Base-by-base conservation (phyloP, 92 coral and sea anemone genomes). In the Porites rus region DNA sequence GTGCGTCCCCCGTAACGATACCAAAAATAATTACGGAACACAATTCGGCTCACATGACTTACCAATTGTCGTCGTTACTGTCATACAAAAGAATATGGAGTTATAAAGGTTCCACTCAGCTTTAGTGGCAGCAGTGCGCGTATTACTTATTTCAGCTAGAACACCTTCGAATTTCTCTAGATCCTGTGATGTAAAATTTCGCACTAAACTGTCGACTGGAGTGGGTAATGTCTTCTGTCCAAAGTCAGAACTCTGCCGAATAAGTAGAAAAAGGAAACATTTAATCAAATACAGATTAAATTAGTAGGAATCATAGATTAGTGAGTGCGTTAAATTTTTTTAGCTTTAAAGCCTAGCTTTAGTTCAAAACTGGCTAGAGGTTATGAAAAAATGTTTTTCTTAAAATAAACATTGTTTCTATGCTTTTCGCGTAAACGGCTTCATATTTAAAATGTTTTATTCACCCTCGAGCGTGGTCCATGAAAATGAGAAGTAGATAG, bases 51-150 rank as follows among this genome's bases (percentile, higher is more conserved):
- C 46, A 71, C n/a, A 14, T 28, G 18, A 74, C 93, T 81, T 52
- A 94, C 98, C 98, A 65, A 94, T 94, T 5, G 98, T 94, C 43
- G 98, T 94, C 1, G 95, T 91, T 13, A 94, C 98, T 5, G 98
- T 94, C 93, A 94, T 86, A 50, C 98, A 94, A 76, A 94, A 94
- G 77, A 89, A 94, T 75, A 94, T 90, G 10, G 98, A 94, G 62
- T 94, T 94, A 20, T 90, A 74, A 28, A 91, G 87, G 67, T 82
- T 90, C 98, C 98, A 94, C 28, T 94, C 91, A 24, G 93, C 84
- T 79, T 90, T 93, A 3, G 88, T 72, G 1, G 98, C 96, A 2
- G 90, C 82, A 2, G 81, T 61, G 21, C 98, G 90, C 14, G 72
- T 69, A 59, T 46, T 67, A 79, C 88, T 92, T 46, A 94, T 90